Evolutionary conservation across 1,140 invertebrate genomes (phyloP), one percentile per base, ranked within the genome.

Genomic region (Orchestia grillus): DNA sequence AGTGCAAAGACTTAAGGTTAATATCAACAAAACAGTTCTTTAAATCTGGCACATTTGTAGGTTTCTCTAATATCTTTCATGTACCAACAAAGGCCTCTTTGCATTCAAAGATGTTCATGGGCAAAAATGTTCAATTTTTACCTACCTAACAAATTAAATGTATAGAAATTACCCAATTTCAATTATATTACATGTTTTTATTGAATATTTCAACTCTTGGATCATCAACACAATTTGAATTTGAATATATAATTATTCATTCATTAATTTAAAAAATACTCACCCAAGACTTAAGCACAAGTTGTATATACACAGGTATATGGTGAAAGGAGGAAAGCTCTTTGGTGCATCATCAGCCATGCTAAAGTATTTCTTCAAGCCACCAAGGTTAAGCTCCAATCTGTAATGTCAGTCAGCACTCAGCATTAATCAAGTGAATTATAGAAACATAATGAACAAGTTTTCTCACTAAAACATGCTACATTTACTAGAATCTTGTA

Each of bases 251-350:
- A n/a, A n/a, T n/a, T n/a, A n/a, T n/a, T n/a, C n/a, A n/a, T n/a
- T n/a, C n/a, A n/a, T n/a, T n/a, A n/a, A n/a, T n/a, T n/a, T n/a
- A n/a, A n/a, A n/a, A n/a, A 36, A 36, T 36, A 88, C 96, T 94
- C 92, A 96, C 96, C 96, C 96, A 28, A 96, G 90, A 95, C 95
- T 96, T 40, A 96, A 87, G 95, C 96, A 96, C 42, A 96, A 90
- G 87, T 96, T 96, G 90, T 96, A 96, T 45, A 96, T 96, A 23
- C 92, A 94, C 36, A 94, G 47, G 44, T 94, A 94, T 16, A 94
- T 94, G 15, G 92, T 94, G 19, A 44, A 94, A 16, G 92, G 92
- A 15, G 92, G 11, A 40, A 94, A 94, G 43, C 8, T 36, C 40
- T 94, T 94, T 15, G 88, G 36, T 90, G 3, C 88, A 90, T 42